Percentiles rank a stretch among this genome's conserved stretches.
Evolutionary conservation across 1,140 invertebrate genomes (phyloP).

Genomic region (Drosophila trapezifrons): DNA sequence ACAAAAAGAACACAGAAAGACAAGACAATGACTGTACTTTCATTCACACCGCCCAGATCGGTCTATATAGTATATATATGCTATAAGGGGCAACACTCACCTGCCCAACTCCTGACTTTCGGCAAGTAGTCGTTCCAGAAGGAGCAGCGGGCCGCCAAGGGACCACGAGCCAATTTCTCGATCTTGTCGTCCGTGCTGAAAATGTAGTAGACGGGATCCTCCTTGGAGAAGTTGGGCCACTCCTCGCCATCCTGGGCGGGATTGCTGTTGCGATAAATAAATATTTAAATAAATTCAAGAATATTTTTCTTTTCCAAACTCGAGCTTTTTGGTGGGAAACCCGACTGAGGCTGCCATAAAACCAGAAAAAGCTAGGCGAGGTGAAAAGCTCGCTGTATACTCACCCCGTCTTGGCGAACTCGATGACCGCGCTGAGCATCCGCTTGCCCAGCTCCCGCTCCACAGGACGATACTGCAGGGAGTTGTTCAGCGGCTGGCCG

Average conservation of each 20-base stretch:
- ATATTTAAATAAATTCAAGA: conserved; percentile 43
- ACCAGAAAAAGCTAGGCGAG: background rate
- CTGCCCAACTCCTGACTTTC: conserved; percentile 90
- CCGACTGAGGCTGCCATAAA: conserved; percentile 31
- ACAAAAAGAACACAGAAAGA: conserved; percentile 22
- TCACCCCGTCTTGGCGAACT: conserved; percentile 95
- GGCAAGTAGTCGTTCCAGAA: conserved; percentile 98
- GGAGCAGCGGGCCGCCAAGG: conserved; percentile 93
- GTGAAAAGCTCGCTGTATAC: conserved; percentile 69
- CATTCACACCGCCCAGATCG: too few relatives aligned
- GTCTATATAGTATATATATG: too few relatives aligned
- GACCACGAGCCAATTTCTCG: conserved; percentile 89
- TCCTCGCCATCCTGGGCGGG: conserved; percentile 91
- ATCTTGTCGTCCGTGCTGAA: conserved; percentile 90
- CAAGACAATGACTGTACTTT: conserved; percentile 42
- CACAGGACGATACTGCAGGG: conserved; percentile 90
- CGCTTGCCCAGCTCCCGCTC: conserved; percentile 93
- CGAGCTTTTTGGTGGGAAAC: conserved; percentile 8
- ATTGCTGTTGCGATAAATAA: conserved; percentile 86
- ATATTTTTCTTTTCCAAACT: conserved; percentile 14
- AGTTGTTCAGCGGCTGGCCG: conserved; percentile 94
- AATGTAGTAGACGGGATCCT: conserved; percentile 94
- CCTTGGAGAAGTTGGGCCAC: conserved; percentile 94
- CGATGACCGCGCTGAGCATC: conserved; percentile 94
- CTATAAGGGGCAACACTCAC: too few relatives aligned